Evolutionary conservation across 2,797 vertebrate species (phyloP), one percentile per base, ranked within the genome.

Genomic region (Antennarius maculatus): DNA sequence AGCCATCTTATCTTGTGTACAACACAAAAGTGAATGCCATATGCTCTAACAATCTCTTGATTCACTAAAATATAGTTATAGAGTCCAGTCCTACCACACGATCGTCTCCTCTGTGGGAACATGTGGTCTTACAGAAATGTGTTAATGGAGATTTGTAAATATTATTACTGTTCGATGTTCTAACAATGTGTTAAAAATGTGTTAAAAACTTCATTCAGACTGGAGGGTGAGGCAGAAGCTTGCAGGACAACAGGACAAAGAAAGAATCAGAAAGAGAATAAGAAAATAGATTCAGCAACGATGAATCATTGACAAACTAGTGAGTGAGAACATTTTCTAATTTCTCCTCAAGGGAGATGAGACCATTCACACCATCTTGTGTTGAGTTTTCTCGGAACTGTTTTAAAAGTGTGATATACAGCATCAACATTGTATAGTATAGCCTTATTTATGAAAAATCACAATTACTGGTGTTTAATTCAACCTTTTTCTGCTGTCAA

Each of bases 391-490:
- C 46, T 64, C 61, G 63, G 61, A 78, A 72, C 72, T 50, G 34
- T 54, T 61, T 60, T 61, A 39, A 60, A 72, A 70, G 55, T 45
- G 52, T n/a, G 41, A 7, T 6, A 23, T 51, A 59, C 71, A 84
- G 69, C 71, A 80, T 71, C 28, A 76, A 75, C 77, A 74, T 53
- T 39, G n/a, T 34, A 49, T 2, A 23, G 23, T 13, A 65, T 52
- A 43, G 60, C 27, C 23, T 56, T 17, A 58, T 64, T 75, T 63
- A 43, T 9, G 61, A 59, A 60, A 79, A 63, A 74, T 41, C 39
- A 17, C 28, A 52, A 70, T 54, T 52, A 55, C 43, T 29, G 28
- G 65, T 57, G 60, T 37, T 16, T 56, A 41, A 28, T 70, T 71
- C 31, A 73, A 63, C 52, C 49, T 69, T 42, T 61, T 61, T 55